phyloP scores from a whole-genome alignment of 2,797 vertebrate genomes.

The Ptychadena robeensis region DNA sequence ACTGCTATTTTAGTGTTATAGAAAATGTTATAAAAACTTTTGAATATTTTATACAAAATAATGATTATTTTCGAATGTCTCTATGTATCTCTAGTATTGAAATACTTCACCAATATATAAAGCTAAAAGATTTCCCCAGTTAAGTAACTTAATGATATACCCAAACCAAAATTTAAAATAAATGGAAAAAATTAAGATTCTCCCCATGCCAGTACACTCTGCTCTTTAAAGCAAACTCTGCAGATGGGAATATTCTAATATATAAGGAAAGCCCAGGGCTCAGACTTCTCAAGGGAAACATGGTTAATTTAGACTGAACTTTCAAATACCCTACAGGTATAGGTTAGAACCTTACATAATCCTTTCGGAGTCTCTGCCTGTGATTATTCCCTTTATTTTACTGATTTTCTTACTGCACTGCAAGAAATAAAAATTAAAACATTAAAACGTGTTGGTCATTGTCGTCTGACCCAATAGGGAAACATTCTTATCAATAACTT shows the following conservation, averaged over 20 bases:
- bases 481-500: background rate
- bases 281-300: constrained; percentile 25
- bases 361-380: background rate
- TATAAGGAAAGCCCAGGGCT: constrained; percentile 19
- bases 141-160: background rate
- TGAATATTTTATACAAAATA: too few species aligned
- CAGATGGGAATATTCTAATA: constrained; percentile 34
- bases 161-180: background rate
- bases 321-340: constrained; percentile 41
- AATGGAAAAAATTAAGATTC: background rate
- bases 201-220: background rate
- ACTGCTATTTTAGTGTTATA: too few species aligned
- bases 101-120: too few species aligned
- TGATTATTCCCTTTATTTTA: background rate
- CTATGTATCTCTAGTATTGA: too few species aligned
- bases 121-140: too few species aligned
- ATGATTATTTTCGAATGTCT: too few species aligned
- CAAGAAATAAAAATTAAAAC: background rate
- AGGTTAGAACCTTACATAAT: constrained; percentile 34
- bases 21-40: too few species aligned
- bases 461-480: background rate
- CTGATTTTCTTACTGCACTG: background rate
- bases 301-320: constrained; percentile 34
- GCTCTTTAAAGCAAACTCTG: constrained; percentile 17
- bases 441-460: background rate